Evolutionary conservation across 2,888 invertebrate species (phyloP), one percentile per base, ranked within the genome.

Genomic region (Caenorhabditis sp.): DNA sequence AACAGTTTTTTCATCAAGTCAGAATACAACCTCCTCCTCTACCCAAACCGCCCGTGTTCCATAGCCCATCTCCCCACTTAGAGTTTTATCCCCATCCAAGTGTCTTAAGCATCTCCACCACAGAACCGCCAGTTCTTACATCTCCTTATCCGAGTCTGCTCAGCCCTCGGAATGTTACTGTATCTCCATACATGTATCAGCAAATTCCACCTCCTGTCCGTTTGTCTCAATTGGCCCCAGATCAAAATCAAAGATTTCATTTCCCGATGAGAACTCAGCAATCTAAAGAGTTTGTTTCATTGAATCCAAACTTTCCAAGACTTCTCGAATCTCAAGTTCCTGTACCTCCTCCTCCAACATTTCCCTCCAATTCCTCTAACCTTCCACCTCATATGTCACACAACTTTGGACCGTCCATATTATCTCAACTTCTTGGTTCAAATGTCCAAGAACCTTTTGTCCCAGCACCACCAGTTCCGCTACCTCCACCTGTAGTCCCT

Each of bases 231-330:
- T 61, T 61, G 3, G 68, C 72, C 13, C 22, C 51, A 15, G 65
- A 65, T n/a, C 50, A 64, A 24, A 26, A 26, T 20, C 71, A 69
- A 47, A 28, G 32, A 0, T 72, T 67, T n/a, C 67, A 71, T 20
- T 55, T 32, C 9, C 58, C 79, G 20, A n/a, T 44, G 6, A 22
- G 56, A 50, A 6, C 26, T 0, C 55, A 61, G 22, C 44, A 35
- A 15, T 24, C 56, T 0, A 58, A 44, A 18, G 68, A 68, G 50
- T 47, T 18, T 1, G 37, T 69, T 18, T 44, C 58, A 6, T 20
- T 56, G 44, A 69, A 65, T 50, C 80, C 80, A 2, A 61, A 80
- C 32, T 80, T 80, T 50, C 80, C 80, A 6, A 61, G 72, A 35
- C 62, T 80, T 0, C 20, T 80, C 20, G 71, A 80, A 68, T 58